A percentile compares a stretch with the other conserved stretches of the same genome.
Conservation (phyloP, 2,888 invertebrate species). For the Achlya flavicornis region DNA sequence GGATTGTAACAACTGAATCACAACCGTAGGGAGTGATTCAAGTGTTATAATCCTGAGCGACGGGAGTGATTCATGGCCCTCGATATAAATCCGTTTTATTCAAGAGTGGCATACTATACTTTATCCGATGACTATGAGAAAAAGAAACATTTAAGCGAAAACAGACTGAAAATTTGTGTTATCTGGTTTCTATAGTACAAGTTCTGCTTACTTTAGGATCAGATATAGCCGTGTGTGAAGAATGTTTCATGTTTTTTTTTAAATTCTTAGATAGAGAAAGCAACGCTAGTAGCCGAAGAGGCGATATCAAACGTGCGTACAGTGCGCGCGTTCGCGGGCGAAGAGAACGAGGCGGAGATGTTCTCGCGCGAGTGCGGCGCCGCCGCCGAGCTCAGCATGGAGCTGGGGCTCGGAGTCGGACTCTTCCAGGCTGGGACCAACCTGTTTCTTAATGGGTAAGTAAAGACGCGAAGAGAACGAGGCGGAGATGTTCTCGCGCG, state of each 20-base stretch:
- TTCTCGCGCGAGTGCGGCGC: conserved; percentile 89
- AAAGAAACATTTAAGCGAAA: too few species aligned
- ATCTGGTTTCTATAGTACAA: not conserved
- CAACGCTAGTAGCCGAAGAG: conserved; percentile 96
- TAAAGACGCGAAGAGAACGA: conserved; percentile 82
- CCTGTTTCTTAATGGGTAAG: conserved; percentile 89
- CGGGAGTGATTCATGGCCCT: too few species aligned
- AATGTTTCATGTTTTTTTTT: too few species aligned
- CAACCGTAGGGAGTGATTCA: too few species aligned
- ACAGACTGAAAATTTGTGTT: too few species aligned
- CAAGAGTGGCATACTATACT: too few species aligned
- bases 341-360: conserved; percentile 89
- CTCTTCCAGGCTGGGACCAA: conserved; percentile 95
- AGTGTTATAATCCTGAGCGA: too few species aligned
- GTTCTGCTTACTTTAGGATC: not conserved
- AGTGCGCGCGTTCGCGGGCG: conserved; percentile 97
- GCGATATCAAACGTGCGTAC: conserved; percentile 96
- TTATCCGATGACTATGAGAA: too few species aligned
- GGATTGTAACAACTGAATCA: too few species aligned
- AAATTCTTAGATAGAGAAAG: conserved; percentile 88
- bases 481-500: conserved; percentile 86
- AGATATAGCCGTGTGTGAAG: too few species aligned
- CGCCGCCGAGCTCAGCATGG: conserved; percentile 89
- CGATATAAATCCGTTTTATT: too few species aligned
- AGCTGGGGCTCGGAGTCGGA: conserved; percentile 95